A percentile compares a stretch with the other conserved stretches of the same genome.
These are phyloP conservation scores for Scaptomyza pallida DNA, from an alignment of 1,140 invertebrate species.

Conservation along the genomic window DNA sequence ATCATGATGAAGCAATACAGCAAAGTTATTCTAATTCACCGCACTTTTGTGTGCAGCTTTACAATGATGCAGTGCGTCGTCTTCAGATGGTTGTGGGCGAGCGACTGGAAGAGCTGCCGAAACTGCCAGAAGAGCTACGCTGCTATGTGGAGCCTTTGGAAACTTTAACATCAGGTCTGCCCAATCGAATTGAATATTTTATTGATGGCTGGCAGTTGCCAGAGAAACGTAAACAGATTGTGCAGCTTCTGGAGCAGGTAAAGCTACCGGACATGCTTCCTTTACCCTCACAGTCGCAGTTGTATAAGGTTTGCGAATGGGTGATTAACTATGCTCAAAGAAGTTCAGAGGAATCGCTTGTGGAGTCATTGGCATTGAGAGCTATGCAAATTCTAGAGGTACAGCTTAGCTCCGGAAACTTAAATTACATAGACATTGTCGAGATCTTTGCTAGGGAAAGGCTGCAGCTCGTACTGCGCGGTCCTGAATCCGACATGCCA, in stretches of 20 bases:
- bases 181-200: slow-evolving; percentile 85
- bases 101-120: slow-evolving; percentile 84
- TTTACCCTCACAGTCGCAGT: slow-evolving; percentile 19
- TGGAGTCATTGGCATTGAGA: slow-evolving; percentile 42
- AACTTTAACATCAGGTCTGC: slow-evolving; percentile 56
- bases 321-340: slow-evolving; percentile 58
- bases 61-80: slow-evolving; percentile 87
- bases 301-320: slow-evolving; percentile 44
- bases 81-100: slow-evolving; percentile 87
- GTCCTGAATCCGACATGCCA: neutral
- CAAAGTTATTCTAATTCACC: slow-evolving; percentile 84
- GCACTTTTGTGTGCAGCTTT: slow-evolving; percentile 86
- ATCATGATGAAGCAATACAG: slow-evolving; percentile 84
- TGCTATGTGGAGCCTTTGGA: slow-evolving; percentile 79
- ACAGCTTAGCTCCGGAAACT: neutral
- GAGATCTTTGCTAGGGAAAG: slow-evolving; percentile 48
- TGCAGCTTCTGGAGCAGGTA: slow-evolving; percentile 44
- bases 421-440: slow-evolving; percentile 55
- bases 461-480: slow-evolving; percentile 19
- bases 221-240: slow-evolving; percentile 15
- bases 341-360: slow-evolving; percentile 27
- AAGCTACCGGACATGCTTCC: slow-evolving; percentile 51
- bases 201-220: slow-evolving; percentile 84
- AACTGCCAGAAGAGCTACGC: slow-evolving; percentile 85
- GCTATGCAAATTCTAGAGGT: slow-evolving; percentile 49